phyloP scores from a whole-genome alignment of 2,888 invertebrate genomes.

The Oligia strigilis region DNA sequence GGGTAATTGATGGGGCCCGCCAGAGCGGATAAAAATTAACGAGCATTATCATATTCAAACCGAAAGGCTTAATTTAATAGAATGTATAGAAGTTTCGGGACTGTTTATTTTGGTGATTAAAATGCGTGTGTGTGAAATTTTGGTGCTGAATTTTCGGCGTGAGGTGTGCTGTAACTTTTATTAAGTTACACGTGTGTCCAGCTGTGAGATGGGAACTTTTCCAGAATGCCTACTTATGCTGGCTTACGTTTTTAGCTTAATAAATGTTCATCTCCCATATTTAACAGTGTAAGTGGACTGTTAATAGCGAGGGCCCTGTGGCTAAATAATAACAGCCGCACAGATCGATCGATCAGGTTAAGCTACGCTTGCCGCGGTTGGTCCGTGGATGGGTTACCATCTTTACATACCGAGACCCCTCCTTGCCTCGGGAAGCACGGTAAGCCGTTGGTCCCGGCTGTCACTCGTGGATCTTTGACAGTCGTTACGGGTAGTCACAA shows the following conservation, averaged over 20 bases:
- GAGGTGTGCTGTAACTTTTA: slow-evolving; percentile 12
- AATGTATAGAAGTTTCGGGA: slow-evolving; percentile 60
- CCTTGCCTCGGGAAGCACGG: too few species aligned
- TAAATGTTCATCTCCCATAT: not conserved
- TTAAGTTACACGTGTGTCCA: slow-evolving; percentile 2
- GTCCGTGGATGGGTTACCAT: too few species aligned
- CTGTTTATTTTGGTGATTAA: slow-evolving; percentile 62
- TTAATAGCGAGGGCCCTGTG: too few species aligned
- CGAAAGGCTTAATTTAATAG: slow-evolving; percentile 69
- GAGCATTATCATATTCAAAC: slow-evolving; percentile 77
- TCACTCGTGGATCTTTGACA: too few species aligned
- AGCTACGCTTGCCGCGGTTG: too few species aligned
- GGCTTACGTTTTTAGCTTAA: not conserved
- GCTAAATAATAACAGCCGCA: too few species aligned
- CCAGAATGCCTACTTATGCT: not conserved
- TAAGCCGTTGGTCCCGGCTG: too few species aligned
- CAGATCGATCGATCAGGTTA: too few species aligned
- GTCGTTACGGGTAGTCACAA: too few species aligned
- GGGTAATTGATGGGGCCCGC: slow-evolving; percentile 78
- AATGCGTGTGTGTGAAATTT: slow-evolving; percentile 38
- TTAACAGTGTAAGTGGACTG: not conserved
- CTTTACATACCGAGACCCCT: too few species aligned
- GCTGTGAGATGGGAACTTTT: not conserved
- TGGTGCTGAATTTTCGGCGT: slow-evolving; percentile 16
- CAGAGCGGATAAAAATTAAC: slow-evolving; percentile 81